Percentiles rank a stretch among this genome's conserved stretches.
phyloP scores from a whole-genome alignment of 2,888 invertebrate genomes.

The Therioaphis trifolii region DNA sequence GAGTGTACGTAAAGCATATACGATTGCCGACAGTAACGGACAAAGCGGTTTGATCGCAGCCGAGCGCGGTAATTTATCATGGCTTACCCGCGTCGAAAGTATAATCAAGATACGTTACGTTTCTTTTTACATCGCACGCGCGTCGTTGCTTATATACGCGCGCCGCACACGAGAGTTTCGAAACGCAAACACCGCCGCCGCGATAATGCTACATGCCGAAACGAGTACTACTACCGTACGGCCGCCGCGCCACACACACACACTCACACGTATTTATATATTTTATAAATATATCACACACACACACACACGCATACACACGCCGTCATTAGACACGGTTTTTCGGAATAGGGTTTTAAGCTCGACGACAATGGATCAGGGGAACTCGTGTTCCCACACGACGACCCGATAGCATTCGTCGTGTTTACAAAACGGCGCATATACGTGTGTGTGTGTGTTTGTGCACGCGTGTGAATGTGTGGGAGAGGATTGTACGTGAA shows the following conservation, averaged over 20 bases:
- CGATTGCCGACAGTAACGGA: no score
- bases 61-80: no score
- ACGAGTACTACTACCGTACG: not conserved
- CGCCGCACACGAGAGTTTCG: not conserved
- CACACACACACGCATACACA: not conserved
- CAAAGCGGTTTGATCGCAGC: no score
- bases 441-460: not conserved
- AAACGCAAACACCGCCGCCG: not conserved
- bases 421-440: constrained; percentile 39
- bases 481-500: not conserved
- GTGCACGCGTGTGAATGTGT: not conserved
- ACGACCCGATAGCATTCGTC: constrained; percentile 31
- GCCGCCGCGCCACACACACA: not conserved
- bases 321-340: constrained; percentile 25
- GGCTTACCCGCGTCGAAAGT: not conserved
- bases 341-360: constrained; percentile 44
- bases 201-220: not conserved
- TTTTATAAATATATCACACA: not conserved
- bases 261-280: not conserved
- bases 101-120: not conserved
- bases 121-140: not conserved
- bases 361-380: constrained; percentile 38
- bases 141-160: no score
- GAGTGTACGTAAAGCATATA: no score
- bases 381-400: constrained; percentile 9